These are phyloP conservation scores for Drosophila stalkeri DNA, from an alignment of 2,888 invertebrate species.

Conservation along the genomic window DNA sequence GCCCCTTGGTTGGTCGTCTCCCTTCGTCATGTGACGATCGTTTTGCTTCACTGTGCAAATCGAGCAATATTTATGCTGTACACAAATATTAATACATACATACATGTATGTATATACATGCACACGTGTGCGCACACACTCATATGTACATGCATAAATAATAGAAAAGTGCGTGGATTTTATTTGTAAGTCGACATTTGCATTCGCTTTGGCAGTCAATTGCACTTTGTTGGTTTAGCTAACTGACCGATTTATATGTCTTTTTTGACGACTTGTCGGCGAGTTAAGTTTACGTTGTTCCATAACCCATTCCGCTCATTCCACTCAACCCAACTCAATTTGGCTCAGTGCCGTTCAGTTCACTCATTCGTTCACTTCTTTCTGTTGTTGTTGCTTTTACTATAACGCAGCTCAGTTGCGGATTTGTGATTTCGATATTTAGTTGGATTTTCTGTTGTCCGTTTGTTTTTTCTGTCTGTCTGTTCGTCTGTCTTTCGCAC, in stretches of 20 bases:
- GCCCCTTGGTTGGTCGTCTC: slow-evolving; percentile 16
- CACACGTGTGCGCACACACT: neutral
- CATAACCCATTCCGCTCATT: slow-evolving; percentile 16
- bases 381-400: slow-evolving; percentile 45
- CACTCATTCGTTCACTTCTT: slow-evolving; percentile 46
- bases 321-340: slow-evolving; percentile 19
- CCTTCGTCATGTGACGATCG: slow-evolving; percentile 22
- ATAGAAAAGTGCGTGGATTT: slow-evolving; percentile 44
- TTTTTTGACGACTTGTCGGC: slow-evolving; percentile 15
- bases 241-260: slow-evolving; percentile 17
- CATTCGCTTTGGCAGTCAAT: slow-evolving; percentile 5
- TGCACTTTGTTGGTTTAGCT: slow-evolving; percentile 28
- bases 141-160: slow-evolving; percentile 6
- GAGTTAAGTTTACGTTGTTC: slow-evolving; percentile 32
- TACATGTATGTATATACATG: neutral
- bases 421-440: slow-evolving; percentile 77
- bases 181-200: neutral
- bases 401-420: slow-evolving; percentile 55
- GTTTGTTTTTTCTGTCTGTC: slow-evolving; percentile 45
- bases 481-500: slow-evolving; percentile 26
- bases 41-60: slow-evolving; percentile 23
- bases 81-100: neutral
- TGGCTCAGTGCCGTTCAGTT: slow-evolving; percentile 18
- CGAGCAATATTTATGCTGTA: slow-evolving; percentile 9
- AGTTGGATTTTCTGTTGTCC: slow-evolving; percentile 61